Percentiles rank a stretch among this genome's conserved stretches.
Conservation (phyloP, 2,797 vertebrate genomes). For the Smutsia temminckii region DNA sequence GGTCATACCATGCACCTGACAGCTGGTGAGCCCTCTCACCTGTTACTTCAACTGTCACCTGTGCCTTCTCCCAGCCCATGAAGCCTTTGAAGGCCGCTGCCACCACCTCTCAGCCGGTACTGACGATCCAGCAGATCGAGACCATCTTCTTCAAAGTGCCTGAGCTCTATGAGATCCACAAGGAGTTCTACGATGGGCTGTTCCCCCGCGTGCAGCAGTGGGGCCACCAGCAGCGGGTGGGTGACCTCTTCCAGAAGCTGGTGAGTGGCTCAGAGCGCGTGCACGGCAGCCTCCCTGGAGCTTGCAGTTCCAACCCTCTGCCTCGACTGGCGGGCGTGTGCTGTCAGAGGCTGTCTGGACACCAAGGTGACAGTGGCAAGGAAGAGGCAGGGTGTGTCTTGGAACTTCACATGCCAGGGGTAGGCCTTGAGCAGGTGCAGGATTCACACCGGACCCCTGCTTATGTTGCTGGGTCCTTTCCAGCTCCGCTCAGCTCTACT, state of each 20-base stretch:
- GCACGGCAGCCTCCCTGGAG: rapidly evolving
- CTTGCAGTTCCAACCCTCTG: background rate
- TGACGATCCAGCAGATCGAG: conserved; percentile 95
- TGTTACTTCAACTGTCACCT: background rate
- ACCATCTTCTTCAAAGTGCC: conserved; percentile 99
- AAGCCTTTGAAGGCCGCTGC: conserved; percentile 97
- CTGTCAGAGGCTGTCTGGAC: background rate
- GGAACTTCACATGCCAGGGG: background rate
- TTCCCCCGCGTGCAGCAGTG: conserved; percentile 96
- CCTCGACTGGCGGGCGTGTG: background rate
- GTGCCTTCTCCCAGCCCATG: conserved; percentile 90
- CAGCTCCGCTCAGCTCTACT: background rate
- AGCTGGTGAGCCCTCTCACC: background rate
- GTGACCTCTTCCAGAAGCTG: conserved; percentile 98
- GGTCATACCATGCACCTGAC: background rate
- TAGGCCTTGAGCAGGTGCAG: rapidly evolving
- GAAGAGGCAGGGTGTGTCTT: background rate
- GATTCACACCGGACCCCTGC: rapidly evolving
- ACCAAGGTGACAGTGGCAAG: background rate
- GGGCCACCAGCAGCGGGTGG: conserved; percentile 96
- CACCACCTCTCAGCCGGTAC: conserved; percentile 97
- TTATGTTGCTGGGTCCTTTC: background rate
- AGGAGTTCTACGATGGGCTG: conserved; percentile 96
- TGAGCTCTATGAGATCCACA: conserved; percentile 98
- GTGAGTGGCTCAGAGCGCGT: conserved; percentile 82